Base-by-base conservation (phyloP, 2,113 vertebrate genomes). In the Hippopotamus amphibius region DNA sequence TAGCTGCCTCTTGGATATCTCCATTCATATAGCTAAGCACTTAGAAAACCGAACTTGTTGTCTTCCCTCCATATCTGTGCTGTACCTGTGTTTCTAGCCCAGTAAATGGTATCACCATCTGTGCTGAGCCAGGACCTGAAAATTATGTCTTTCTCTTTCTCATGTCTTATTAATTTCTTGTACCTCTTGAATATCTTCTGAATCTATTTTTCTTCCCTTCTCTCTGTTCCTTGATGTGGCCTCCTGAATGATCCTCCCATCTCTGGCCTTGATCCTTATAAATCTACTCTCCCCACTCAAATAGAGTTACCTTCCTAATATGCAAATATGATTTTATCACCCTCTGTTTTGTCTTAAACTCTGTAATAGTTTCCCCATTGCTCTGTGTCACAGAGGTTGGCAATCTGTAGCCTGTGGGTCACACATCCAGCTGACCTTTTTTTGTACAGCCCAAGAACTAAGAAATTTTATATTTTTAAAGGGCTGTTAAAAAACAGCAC, bases 381-480 rank as follows among this genome's bases (percentile, higher is more conserved):
- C 43, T 86, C 15, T 55, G 3, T 89, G 30, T 82, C 26, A 41
- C 28, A 69, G 74, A 28, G 2, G 3, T 37, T 93, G 77, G 33
- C 57, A 68, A 7, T 65, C 30, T 88, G 14, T 74, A 33, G 30
- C 26, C 65, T 12, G 15, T 96, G 66, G 68, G 22, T 37, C 55
- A 65, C 24, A 65, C 13, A 50, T 95, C 55, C 4, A 66, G 7
- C 26, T 83, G 30, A 17, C 37, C 10, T 72, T 30, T 68, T 80
- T 79, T 83, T 77, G 33, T 30, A 9, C 9, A 93, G 61, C 65
- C 46, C 22, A 61, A 77, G 82, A 92, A 69, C 24, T 88, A 43
- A 66, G 95, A 88, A 30, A 46, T 59, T 76, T 90, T 87, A 17
- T 6, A 59, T 81, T 93, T 95, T 82, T 93, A 95, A 91, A 92